Conservation (phyloP, 2,113 vertebrate genomes). For the Cercopithecus mona region DNA sequence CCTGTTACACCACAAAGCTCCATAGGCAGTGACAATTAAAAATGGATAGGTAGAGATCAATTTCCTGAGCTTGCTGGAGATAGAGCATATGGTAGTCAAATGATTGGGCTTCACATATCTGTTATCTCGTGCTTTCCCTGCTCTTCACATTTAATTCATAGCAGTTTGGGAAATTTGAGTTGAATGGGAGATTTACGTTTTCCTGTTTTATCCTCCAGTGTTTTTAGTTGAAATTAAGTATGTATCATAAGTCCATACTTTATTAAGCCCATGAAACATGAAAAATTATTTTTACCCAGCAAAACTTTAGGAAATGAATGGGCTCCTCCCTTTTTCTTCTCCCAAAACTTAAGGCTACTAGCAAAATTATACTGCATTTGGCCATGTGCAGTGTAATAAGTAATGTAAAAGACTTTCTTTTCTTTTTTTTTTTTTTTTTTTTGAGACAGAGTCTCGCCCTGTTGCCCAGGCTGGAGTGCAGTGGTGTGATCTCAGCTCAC, state of each 20-base stretch:
- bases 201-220: not conserved
- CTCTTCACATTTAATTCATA: not conserved
- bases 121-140: not conserved
- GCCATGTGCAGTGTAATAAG: not conserved
- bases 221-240: not conserved
- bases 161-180: not conserved
- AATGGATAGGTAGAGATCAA: not conserved
- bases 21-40: not conserved
- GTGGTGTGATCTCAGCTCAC: too few species aligned
- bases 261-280: not conserved
- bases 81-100: not conserved
- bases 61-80: not conserved
- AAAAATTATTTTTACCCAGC: not conserved
- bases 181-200: not conserved
- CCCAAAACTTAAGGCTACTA: not conserved
- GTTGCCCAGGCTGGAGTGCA: too few species aligned
- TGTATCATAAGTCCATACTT: not conserved
- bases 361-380: not conserved
- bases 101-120: not conserved
- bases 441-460: too few species aligned
- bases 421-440: too few species aligned
- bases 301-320: not conserved
- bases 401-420: not conserved
- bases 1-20: not conserved
- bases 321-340: not conserved